Evolutionary conservation across 64 coral and sea anemone genomes (phyloP), one percentile per base, ranked within the genome.

Genomic region (Platygyra sinensis): DNA sequence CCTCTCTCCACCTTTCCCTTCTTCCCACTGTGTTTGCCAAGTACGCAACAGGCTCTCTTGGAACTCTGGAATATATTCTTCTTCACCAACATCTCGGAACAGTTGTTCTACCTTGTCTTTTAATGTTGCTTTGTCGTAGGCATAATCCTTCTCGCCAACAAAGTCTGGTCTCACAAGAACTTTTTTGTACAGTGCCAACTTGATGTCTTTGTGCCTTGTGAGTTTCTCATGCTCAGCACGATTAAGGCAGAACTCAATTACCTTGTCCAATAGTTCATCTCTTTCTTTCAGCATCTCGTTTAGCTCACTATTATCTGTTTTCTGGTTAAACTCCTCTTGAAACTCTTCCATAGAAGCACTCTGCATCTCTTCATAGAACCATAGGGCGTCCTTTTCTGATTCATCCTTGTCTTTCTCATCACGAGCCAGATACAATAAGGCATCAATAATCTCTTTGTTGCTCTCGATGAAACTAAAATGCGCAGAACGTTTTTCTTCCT

Each of bases 401-500:
- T 71, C 38, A 29, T 52, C 50, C 2, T 52, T 36, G 11, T 69
- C 33, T n/a, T 72, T 25, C 22, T 51, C 14, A 10, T 72, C 32
- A 4, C 81, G 10, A 51, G 30, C 36, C 4, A 85, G 39, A 2
- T 46, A 11, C 38, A 72, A 15, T 50, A 85, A 17, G 2, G 63
- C 38, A 15, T 85, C 81, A 85, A 85, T 85, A 2, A 85, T 69
- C 3, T 51, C 38, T 42, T 51, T 85, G 20, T 69, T 71, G 22
- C 6, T 30, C 1, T 51, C n/a, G 1, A 19, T 71, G 12, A 85
- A 85, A 10, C 62, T 13, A 85, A 85, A 85, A 2, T 24, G 12
- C 0, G 20, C 10, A 0, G 24, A 0, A 1, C 12, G 17, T 9
- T 27, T 72, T 32, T 71, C 22, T 8, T 71, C 81, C 22, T 71